Conservation (phyloP, 2,113 vertebrate genomes). For the Ochotona curzoniae region DNA sequence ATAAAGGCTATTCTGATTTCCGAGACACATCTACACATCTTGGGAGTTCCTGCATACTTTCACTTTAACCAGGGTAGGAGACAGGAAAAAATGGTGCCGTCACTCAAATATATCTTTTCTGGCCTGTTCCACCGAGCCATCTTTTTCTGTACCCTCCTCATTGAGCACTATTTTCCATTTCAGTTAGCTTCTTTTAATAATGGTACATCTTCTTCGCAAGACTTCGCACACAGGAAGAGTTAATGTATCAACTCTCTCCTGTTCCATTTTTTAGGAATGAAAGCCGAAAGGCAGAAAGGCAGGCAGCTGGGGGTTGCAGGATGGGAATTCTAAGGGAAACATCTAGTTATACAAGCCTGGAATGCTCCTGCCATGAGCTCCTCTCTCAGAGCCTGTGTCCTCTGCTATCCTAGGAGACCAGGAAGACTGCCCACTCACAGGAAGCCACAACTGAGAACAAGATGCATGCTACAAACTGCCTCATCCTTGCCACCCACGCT, state of each 20-base stretch:
- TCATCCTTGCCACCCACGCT: not conserved
- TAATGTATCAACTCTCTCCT: not conserved
- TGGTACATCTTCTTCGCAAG: not conserved
- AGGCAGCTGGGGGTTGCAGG: no score
- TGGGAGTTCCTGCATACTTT: not conserved
- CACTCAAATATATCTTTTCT: not conserved
- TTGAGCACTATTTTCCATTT: not conserved
- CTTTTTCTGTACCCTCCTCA: not conserved
- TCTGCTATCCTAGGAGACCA: not conserved
- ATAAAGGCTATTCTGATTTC: not conserved
- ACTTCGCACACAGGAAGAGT: not conserved
- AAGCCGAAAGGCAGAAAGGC: not conserved
- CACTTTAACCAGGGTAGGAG: not conserved
- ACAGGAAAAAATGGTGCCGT: not conserved
- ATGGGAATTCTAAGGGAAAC: not conserved
- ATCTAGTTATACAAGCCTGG: not conserved
- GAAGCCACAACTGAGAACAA: slow-evolving; percentile 1
- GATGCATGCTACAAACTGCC: not conserved
- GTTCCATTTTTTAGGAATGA: slow-evolving; percentile 22
- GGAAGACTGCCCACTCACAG: not conserved
- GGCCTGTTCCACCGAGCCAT: not conserved
- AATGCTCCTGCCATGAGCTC: not conserved
- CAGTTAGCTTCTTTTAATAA: slow-evolving; percentile 15
- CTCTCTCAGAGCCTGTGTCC: not conserved
- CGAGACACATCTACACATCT: not conserved